Percentiles rank a stretch among this genome's conserved stretches.
Evolutionary conservation across 2,797 vertebrate genomes (phyloP).

Genomic region (Coccyzus lansbergi): DNA sequence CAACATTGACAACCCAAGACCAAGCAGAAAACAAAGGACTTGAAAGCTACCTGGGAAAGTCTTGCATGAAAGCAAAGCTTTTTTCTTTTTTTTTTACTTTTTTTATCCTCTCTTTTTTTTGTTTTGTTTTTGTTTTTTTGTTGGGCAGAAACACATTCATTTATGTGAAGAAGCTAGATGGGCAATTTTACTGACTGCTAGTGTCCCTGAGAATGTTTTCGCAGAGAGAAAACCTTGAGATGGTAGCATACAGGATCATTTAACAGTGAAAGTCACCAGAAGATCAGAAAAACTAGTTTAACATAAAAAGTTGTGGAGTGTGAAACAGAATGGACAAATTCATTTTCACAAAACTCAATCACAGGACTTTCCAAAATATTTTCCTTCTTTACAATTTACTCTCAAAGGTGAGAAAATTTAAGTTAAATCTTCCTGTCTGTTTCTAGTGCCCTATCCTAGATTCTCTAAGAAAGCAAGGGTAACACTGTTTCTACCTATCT

Average conservation of each 20-base stretch:
- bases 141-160: not conserved
- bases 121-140: not conserved
- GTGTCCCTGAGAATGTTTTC: not conserved
- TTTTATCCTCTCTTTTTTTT: not conserved
- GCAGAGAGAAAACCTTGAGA: slow-evolving; percentile 14
- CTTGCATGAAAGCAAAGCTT: not conserved
- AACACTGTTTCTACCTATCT: not conserved
- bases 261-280: slow-evolving; percentile 26
- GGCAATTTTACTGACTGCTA: not conserved
- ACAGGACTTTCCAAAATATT: not conserved
- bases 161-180: slow-evolving; percentile 13
- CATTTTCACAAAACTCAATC: not conserved
- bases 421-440: not conserved
- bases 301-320: not conserved
- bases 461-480: not conserved
- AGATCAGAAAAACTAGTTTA: slow-evolving; percentile 15
- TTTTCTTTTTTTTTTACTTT: not conserved
- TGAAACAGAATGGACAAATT: rapidly evolving
- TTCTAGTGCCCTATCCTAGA: not conserved
- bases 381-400: not conserved
- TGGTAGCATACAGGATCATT: not conserved
- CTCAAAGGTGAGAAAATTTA: not conserved
- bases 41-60: slow-evolving; percentile 64
- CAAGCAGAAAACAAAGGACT: slow-evolving; percentile 63
- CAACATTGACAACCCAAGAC: slow-evolving; percentile 69